A percentile compares a stretch with the other conserved stretches of the same genome.
Evolutionary conservation across 1,140 invertebrate species (phyloP).

Genomic region (Nasonia vitripennis): DNA sequence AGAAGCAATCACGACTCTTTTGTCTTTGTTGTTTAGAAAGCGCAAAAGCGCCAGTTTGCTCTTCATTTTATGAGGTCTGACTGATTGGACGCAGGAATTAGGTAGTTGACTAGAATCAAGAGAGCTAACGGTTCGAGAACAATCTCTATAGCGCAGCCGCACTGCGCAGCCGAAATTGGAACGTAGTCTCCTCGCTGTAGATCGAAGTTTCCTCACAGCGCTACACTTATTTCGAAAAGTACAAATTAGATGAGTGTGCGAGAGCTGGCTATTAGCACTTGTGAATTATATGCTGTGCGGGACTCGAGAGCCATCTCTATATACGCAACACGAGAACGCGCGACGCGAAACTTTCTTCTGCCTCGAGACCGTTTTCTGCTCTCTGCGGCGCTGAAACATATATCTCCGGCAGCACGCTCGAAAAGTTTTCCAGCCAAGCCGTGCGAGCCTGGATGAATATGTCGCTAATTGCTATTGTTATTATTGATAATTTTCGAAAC

Average conservation of each 20-base stretch:
- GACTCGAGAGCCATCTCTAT: not conserved
- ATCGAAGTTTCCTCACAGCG: not conserved
- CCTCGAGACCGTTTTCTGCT: not conserved
- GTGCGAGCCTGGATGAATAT: not conserved
- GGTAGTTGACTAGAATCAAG: not conserved
- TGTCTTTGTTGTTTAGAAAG: no score
- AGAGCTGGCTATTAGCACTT: not conserved
- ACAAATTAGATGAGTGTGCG: not conserved
- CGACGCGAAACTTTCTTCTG: not conserved
- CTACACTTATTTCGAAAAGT: not conserved
- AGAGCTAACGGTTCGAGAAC: not conserved
- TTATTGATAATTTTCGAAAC: not conserved
- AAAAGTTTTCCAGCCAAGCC: not conserved
- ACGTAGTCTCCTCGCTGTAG: not conserved
- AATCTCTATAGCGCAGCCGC: not conserved
- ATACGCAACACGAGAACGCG: not conserved
- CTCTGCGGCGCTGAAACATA: not conserved
- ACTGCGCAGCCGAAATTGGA: not conserved
- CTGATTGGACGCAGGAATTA: not conserved
- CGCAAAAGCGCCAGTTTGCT: not conserved
- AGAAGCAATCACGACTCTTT: no score
- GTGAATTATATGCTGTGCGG: not conserved
- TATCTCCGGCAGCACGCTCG: not conserved
- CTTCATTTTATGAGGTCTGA: not conserved
- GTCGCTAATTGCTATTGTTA: not conserved